Evolutionary conservation across 2,888 invertebrate genomes (phyloP).

Genomic region (Nebria brevicollis): DNA sequence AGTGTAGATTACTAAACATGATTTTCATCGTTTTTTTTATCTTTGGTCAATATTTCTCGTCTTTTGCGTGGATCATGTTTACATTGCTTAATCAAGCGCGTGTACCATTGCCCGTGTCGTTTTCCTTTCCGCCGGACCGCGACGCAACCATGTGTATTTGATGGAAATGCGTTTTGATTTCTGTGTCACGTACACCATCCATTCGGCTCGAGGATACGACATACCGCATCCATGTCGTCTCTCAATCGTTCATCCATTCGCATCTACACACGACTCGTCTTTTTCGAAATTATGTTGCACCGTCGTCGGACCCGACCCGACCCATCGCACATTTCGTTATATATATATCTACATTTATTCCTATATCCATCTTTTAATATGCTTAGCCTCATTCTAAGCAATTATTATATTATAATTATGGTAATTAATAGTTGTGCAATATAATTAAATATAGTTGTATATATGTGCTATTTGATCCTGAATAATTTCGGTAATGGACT

Average conservation of each 20-base stretch:
- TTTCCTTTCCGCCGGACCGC: background rate
- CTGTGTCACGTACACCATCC: conserved; percentile 37
- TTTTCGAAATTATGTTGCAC: conserved; percentile 9
- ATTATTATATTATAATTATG: too few relatives aligned
- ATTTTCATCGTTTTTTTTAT: background rate
- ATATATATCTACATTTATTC: too few relatives aligned
- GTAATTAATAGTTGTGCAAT: background rate
- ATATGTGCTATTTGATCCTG: too few relatives aligned
- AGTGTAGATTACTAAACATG: background rate
- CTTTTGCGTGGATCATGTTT: conserved; percentile 18
- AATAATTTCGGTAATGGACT: too few relatives aligned
- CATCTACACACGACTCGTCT: background rate
- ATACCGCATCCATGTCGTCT: background rate
- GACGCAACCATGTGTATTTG: conserved; percentile 13
- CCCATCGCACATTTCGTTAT: too few relatives aligned
- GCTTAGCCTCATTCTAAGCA: too few relatives aligned
- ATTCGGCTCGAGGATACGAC: conserved; percentile 5
- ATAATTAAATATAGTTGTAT: background rate
- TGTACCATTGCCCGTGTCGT: conserved; percentile 18
- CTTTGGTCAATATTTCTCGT: conserved; percentile 5
- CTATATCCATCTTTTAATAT: too few relatives aligned
- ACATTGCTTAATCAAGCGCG: conserved; percentile 39
- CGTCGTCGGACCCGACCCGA: background rate
- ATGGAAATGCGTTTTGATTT: conserved; percentile 42
- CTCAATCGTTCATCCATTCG: background rate